Evolutionary conservation across 2,888 invertebrate species (phyloP), one percentile per base, ranked within the genome.

Genomic region (Oligia latruncula): DNA sequence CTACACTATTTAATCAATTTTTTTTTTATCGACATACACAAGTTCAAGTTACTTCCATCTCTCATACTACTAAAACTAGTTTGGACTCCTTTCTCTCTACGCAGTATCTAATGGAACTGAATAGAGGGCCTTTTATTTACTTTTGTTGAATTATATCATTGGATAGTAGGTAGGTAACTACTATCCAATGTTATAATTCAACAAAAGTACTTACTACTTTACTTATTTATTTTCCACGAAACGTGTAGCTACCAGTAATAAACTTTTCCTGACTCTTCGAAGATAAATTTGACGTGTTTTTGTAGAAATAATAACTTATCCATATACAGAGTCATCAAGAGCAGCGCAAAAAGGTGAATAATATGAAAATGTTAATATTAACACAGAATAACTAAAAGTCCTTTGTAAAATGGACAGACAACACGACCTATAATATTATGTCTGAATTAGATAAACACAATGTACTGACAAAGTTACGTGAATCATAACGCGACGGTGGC

Each of bases 31-130:
- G 85, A 84, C 55, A 78, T 74, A 13, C 6, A 23, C 8, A 29
- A 65, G 17, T 81, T 65, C 5, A 29, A n/a, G 17, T 66, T 40
- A 72, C 23, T 23, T 35, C 40, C 88, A 74, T 78, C 88, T 55
- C 85, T 85, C 52, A 70, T 29, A 62, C 60, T 40, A 55, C 71
- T 67, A 40, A 80, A 85, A 87, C 85, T 87, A 80, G 86, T 87
- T 87, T 85, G 29, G 65, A 70, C 78, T 82, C 78, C 77, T 87
- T 82, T 82, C 85, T 75, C 73, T 80, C 60, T 65, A 66, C 64
- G 23, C n/a, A 60, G 60, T 75, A 66, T 68, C 62, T 73, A 60
- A 73, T 55, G 20, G 71, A 73, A 71, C n/a, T 82, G 68, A 70
- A 80, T 40, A 6, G 11, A 29, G 29, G 1, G 13, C 46, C 3